Percentiles rank a stretch among this genome's conserved stretches.
These are phyloP conservation scores for Lapara coniferarum DNA, from an alignment of 2,888 invertebrate species.

Conservation along the genomic window DNA sequence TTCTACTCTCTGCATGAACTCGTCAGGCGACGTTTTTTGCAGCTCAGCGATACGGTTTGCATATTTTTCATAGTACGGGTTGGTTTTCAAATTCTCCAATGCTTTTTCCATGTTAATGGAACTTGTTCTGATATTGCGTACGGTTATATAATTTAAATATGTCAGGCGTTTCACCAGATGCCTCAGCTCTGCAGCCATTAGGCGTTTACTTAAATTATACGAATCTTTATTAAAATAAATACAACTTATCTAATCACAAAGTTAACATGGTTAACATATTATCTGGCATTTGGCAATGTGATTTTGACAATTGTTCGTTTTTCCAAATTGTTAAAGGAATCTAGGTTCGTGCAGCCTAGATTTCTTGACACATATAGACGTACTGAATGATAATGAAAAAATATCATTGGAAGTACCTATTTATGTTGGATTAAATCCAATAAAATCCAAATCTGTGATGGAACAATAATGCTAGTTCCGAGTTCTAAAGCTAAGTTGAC, in stretches of 20 bases:
- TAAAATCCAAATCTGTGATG: no score
- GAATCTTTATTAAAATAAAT: not conserved
- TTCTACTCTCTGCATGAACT: slow-evolving; percentile 87
- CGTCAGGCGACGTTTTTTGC: slow-evolving; percentile 89
- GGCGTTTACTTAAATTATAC: slow-evolving; percentile 6
- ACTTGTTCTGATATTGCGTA: slow-evolving; percentile 65
- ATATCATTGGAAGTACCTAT: no score
- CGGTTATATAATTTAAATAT: slow-evolving; percentile 38
- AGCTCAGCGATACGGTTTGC: slow-evolving; percentile 88
- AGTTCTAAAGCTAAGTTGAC: no score
- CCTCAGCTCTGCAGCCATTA: slow-evolving; percentile 45
- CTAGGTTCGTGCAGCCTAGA: no score
- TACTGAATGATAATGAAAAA: no score
- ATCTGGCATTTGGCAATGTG: not conserved
- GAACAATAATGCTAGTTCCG: no score
- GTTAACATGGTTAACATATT: not conserved
- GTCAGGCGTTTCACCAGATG: slow-evolving; percentile 35
- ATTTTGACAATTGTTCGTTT: no score
- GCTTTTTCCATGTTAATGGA: slow-evolving; percentile 72
- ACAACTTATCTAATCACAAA: not conserved
- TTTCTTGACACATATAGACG: no score
- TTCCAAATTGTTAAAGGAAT: no score
- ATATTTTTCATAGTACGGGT: slow-evolving; percentile 93
- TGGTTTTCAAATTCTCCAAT: slow-evolving; percentile 83
- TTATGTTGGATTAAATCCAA: no score